phyloP scores from a whole-genome alignment of 1,140 invertebrate species.

The Scaptodrosophila lebanonensis region DNA sequence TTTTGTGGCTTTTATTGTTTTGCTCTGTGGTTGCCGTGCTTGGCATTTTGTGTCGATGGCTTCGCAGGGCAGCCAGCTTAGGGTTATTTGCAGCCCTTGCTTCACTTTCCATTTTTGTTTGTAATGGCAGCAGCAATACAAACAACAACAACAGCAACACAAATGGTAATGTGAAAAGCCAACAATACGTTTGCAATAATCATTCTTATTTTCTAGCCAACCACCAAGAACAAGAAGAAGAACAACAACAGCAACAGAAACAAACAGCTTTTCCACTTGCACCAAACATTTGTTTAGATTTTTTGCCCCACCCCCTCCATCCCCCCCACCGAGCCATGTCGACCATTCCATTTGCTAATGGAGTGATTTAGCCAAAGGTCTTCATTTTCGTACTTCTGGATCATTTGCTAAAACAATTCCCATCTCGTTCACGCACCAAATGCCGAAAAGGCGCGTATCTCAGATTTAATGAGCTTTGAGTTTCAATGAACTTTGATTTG shows the following conservation, averaged over 20 bases:
- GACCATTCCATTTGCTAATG: not conserved
- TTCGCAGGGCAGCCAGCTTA: not conserved
- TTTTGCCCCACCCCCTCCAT: not conserved
- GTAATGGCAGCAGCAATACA: too few relatives aligned
- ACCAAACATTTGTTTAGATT: too few relatives aligned
- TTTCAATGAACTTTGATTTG: too few relatives aligned
- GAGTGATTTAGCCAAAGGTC: slow-evolving; percentile 3
- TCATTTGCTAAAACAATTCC: too few relatives aligned
- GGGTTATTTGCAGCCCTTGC: slow-evolving; percentile 1
- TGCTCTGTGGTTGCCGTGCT: slow-evolving; percentile 7
- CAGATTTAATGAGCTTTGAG: too few relatives aligned
- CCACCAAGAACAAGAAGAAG: slow-evolving; percentile 32
- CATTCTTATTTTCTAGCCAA: slow-evolving; percentile 31
- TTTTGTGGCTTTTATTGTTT: slow-evolving; percentile 34
- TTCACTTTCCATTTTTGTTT: slow-evolving; percentile 19
- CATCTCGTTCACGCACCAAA: not conserved
- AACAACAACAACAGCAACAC: too few relatives aligned
- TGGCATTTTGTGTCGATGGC: not conserved
- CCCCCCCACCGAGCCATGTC: not conserved
- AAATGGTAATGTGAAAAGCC: too few relatives aligned
- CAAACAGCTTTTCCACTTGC: too few relatives aligned
- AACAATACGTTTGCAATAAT: slow-evolving; percentile 35
- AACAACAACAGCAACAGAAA: too few relatives aligned
- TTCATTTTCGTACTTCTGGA: slow-evolving; percentile 1
- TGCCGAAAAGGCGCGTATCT: too few relatives aligned